These are phyloP conservation scores for Acheta domesticus DNA, from an alignment of 2,888 invertebrate species.

Conservation along the genomic window DNA sequence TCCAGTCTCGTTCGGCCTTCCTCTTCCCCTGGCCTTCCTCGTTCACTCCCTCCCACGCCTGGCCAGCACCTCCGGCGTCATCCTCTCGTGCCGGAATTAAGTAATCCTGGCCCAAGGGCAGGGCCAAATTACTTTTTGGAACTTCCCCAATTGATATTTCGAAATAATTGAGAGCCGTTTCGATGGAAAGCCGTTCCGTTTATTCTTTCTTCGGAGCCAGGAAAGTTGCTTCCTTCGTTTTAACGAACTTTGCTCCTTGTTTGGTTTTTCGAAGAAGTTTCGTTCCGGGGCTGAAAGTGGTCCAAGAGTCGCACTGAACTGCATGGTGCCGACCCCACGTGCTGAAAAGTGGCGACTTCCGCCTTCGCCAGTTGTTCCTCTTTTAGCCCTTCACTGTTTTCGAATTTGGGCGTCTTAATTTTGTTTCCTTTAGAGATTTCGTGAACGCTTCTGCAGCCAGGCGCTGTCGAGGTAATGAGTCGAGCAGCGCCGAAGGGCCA, in stretches of 20 bases:
- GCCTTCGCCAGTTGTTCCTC: too few relatives aligned
- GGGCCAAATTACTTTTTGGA: background rate
- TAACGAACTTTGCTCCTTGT: background rate
- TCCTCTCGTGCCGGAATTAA: background rate
- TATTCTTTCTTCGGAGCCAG: background rate
- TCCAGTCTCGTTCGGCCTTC: background rate
- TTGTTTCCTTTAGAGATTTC: too few relatives aligned
- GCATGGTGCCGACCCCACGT: too few relatives aligned
- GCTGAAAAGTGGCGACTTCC: too few relatives aligned
- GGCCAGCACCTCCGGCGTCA: too few relatives aligned
- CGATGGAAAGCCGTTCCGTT: background rate
- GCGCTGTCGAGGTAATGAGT: too few relatives aligned
- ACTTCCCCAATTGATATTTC: background rate
- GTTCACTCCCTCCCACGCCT: background rate
- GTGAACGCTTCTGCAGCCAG: too few relatives aligned
- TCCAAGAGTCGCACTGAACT: too few relatives aligned
- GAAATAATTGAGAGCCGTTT: background rate
- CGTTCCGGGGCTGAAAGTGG: background rate
- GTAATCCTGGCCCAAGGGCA: background rate
- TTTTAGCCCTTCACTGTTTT: too few relatives aligned
- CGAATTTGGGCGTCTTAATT: too few relatives aligned
- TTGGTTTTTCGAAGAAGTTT: constrained; percentile 1
- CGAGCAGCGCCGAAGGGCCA: too few relatives aligned
- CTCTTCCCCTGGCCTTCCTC: background rate
- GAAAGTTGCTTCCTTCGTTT: background rate